Evolutionary conservation across 2,888 invertebrate species (phyloP), one percentile per base, ranked within the genome.

Genomic region (Hedychridium roseum): DNA sequence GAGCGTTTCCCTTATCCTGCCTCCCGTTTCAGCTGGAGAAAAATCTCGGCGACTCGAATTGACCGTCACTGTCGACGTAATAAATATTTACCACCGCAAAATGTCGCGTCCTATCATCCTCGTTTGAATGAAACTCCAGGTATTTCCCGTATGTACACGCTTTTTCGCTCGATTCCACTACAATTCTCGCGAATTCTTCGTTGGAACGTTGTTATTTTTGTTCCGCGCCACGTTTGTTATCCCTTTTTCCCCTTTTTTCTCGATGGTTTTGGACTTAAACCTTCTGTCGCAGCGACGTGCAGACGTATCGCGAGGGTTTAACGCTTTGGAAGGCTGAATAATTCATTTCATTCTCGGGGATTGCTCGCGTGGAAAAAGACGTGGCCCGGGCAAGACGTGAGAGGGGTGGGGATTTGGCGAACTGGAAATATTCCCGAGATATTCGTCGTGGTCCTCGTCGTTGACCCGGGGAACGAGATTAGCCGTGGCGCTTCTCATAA

Each of bases 341-440:
- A 74, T 74, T 73, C 74, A 74, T 74, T 74, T 70, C 70, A 71
- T 74, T 73, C 64, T 49, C 60, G 54, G 53, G 54, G 64, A 66
- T 71, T 64, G 66, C 58, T 37, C 41, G 43, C 37, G 44, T 40
- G 49, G 43, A 53, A 46, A 51, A 53, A 50, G 46, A 32, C 9
- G 9, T 23, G 5, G 23, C n/a, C n/a, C n/a, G n/a, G n/a, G n/a
- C n/a, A n/a, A n/a, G n/a, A n/a, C n/a, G n/a, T n/a, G n/a, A n/a
- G 26, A n/a, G n/a, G 7, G 23, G 3, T 16, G 36, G 4, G 4
- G 20, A 12, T 14, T 11, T 11, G n/a, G 3, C 23, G 26, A 14
- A 3, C 3, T n/a, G 7, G 20, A 30, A n/a, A 18, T 18, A 21
- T 15, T 40, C 39, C n/a, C 11, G 21, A 28, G 35, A 46, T 46